A percentile compares a stretch with the other conserved stretches of the same genome.
Evolutionary conservation across 2,113 vertebrate genomes (phyloP).

Genomic region (Urocolius indicus): DNA sequence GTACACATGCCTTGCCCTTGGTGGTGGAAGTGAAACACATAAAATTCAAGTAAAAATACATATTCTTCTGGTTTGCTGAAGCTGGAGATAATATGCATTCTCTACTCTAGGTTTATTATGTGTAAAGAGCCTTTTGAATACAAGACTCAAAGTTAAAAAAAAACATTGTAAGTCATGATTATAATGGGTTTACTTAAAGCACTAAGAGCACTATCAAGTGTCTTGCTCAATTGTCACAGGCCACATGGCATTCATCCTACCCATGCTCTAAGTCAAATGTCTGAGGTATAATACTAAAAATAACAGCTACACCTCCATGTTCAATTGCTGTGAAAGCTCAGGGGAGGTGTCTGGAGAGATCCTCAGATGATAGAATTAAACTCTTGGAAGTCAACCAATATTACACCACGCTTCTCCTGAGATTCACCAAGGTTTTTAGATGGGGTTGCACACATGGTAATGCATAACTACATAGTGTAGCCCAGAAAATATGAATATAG

Average conservation of each 20-base stretch:
- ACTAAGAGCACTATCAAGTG: not conserved
- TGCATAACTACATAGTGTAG: fast-evolving
- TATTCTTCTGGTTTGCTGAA: not conserved
- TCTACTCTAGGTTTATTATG: not conserved
- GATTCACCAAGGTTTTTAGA: fast-evolving
- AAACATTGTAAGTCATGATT: not conserved
- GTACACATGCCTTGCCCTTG: not conserved
- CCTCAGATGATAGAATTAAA: not conserved
- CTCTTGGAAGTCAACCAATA: fast-evolving
- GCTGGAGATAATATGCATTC: not conserved
- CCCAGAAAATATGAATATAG: fast-evolving
- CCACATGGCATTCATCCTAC: not conserved
- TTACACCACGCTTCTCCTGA: not conserved
- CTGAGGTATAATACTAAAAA: fast-evolving
- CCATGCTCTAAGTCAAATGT: not conserved
- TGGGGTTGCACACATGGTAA: not conserved
- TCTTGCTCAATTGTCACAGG: fast-evolving
- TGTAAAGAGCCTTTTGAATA: not conserved
- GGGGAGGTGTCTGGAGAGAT: not conserved
- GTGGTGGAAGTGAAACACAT: not conserved
- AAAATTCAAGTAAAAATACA: not conserved
- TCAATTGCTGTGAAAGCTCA: not conserved
- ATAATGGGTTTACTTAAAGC: not conserved
- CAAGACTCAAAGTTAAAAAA: not conserved
- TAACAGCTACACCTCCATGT: fast-evolving